A percentile compares a stretch with the other conserved stretches of the same genome.
phyloP scores from a whole-genome alignment of 2,888 invertebrate species.

The Nomada ruficornis region DNA sequence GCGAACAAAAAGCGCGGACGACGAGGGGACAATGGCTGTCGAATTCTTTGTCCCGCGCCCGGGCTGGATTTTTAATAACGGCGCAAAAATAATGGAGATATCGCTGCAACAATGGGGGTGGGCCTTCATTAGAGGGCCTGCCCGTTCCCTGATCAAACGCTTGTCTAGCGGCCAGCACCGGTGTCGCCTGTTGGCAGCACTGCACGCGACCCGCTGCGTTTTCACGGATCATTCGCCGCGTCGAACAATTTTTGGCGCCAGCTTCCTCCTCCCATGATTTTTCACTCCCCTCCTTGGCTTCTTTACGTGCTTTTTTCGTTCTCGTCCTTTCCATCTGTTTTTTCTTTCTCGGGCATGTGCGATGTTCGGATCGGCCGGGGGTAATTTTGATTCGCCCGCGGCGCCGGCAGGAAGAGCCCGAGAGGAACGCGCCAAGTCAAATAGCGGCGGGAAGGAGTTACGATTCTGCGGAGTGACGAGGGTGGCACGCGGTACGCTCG shows the following conservation, averaged over 20 bases:
- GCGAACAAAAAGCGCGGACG: conserved; percentile 78
- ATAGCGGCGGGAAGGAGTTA: conserved; percentile 63
- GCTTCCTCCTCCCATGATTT: neutral
- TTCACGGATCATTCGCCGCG: conserved; percentile 62
- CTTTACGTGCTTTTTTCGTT: neutral
- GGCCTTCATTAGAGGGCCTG: conserved; percentile 78
- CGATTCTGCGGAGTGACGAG: conserved; percentile 28
- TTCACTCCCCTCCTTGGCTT: neutral
- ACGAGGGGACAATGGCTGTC: conserved; percentile 82
- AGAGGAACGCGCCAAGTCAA: conserved; percentile 59
- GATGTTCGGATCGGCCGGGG: conserved; percentile 37
- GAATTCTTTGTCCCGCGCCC: conserved; percentile 81
- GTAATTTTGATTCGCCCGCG: conserved; percentile 61
- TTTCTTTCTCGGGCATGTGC: neutral
- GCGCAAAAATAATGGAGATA: conserved; percentile 83
- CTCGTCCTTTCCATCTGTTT: neutral
- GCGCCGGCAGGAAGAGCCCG: conserved; percentile 45
- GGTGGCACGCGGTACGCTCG: conserved; percentile 12
- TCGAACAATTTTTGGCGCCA: conserved; percentile 54
- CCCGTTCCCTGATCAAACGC: conserved; percentile 69
- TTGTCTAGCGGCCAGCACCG: conserved; percentile 65
- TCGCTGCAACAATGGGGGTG: conserved; percentile 75
- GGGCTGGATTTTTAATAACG: conserved; percentile 83
- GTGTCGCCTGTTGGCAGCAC: conserved; percentile 52
- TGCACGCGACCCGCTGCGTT: conserved; percentile 35